These are phyloP conservation scores for Alethe diademata DNA, from an alignment of 2,113 vertebrate species.

Conservation along the genomic window DNA sequence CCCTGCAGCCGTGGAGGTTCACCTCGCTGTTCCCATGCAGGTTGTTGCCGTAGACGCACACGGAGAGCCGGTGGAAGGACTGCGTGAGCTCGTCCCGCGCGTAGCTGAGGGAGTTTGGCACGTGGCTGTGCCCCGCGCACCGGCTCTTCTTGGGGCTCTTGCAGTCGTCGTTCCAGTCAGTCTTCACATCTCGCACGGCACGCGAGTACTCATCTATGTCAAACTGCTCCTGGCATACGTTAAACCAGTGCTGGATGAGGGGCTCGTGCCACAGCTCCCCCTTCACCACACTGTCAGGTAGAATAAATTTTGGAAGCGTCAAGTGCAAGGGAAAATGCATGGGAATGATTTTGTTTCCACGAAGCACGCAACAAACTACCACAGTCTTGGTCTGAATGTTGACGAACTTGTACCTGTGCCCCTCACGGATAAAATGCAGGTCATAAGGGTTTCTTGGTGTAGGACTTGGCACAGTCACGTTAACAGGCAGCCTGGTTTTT, in stretches of 20 bases:
- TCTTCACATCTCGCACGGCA: slow-evolving; percentile 89
- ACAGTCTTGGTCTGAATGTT: slow-evolving; percentile 97
- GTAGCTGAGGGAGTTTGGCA: slow-evolving; percentile 91
- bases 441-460: slow-evolving; percentile 94
- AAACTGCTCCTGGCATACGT: slow-evolving; percentile 93
- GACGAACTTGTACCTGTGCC: slow-evolving; percentile 96
- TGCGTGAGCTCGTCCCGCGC: slow-evolving; percentile 94
- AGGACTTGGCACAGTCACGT: slow-evolving; percentile 88
- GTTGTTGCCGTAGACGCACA: slow-evolving; percentile 96
- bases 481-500: slow-evolving; percentile 93
- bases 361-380: slow-evolving; percentile 90
- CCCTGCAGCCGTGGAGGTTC: slow-evolving; percentile 91
- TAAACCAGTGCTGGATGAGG: slow-evolving; percentile 92
- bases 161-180: slow-evolving; percentile 91
- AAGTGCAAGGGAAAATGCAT: slow-evolving; percentile 92
- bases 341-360: slow-evolving; percentile 89
- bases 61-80: slow-evolving; percentile 95
- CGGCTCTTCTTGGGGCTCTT: slow-evolving; percentile 90
- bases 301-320: slow-evolving; percentile 85
- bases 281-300: slow-evolving; percentile 89
- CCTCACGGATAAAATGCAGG: slow-evolving; percentile 93
- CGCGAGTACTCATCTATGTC: slow-evolving; percentile 96
- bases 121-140: slow-evolving; percentile 81
- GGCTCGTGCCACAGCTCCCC: slow-evolving; percentile 89
- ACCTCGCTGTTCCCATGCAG: slow-evolving; percentile 96